Evolutionary conservation across 2,797 vertebrate genomes (phyloP).

Genomic region (Peromyscus melanophrys): DNA sequence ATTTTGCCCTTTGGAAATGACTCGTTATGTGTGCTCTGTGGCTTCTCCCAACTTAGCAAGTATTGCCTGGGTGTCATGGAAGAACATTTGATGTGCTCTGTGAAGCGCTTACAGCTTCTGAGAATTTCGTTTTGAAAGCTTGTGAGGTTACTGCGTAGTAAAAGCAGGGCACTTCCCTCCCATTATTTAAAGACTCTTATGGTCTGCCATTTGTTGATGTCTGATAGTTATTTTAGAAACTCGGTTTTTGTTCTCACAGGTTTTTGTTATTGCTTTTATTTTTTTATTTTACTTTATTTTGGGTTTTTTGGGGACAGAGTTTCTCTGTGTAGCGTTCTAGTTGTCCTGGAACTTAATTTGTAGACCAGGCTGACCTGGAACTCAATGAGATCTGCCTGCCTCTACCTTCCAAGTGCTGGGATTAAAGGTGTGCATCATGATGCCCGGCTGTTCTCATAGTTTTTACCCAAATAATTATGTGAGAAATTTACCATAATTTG

Average conservation of each 20-base stretch:
- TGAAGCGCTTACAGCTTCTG: neutral
- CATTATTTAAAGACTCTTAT: neutral
- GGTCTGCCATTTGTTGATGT: neutral
- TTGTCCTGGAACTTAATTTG: neutral
- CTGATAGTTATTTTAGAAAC: slow-evolving; percentile 3
- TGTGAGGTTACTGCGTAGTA: neutral
- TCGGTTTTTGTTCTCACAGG: neutral
- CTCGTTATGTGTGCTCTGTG: neutral
- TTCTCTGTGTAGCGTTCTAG: neutral
- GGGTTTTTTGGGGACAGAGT: neutral
- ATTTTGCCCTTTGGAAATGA: slow-evolving; percentile 53
- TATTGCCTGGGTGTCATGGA: neutral
- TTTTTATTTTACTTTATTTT: too few relatives aligned
- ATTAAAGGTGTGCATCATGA: neutral
- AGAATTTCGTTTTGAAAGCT: neutral
- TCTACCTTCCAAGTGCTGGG: neutral
- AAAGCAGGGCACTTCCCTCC: neutral
- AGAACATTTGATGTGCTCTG: neutral
- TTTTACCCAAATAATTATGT: neutral
- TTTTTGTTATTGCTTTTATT: neutral
- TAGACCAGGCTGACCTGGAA: neutral
- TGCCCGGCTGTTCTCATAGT: neutral
- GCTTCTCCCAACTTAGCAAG: neutral
- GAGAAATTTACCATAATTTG: neutral
- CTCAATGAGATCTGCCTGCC: neutral